These are phyloP conservation scores for Caenorhabditis elegans DNA, from an alignment of 1,140 invertebrate genomes.

Conservation along the genomic window WBcel235 BX284604.4:7152501-7153000, in stretches of 20 bases:
- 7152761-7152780: conserved; percentile 30
- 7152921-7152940: not conserved
- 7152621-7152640: not conserved
- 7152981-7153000: not conserved
- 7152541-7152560: too few species aligned
- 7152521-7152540: too few species aligned
- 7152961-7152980: not conserved
- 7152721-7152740: not conserved
- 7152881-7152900: not conserved
- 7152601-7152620: not conserved
- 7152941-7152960: conserved; percentile 15
- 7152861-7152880: not conserved
- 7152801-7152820: not conserved
- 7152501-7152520: not conserved
- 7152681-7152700: conserved; percentile 28
- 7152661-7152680: conserved; percentile 18
- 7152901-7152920: not conserved
- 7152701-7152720: not conserved
- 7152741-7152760: conserved; percentile 15
- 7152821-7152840: not conserved
- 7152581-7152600: too few species aligned
- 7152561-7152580: too few species aligned
- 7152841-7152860: not conserved
- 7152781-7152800: conserved; percentile 25
- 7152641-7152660: conserved; percentile 27